Evolutionary conservation across 1,140 invertebrate species (phyloP).

Genomic region (Drosophila pruinosa): DNA sequence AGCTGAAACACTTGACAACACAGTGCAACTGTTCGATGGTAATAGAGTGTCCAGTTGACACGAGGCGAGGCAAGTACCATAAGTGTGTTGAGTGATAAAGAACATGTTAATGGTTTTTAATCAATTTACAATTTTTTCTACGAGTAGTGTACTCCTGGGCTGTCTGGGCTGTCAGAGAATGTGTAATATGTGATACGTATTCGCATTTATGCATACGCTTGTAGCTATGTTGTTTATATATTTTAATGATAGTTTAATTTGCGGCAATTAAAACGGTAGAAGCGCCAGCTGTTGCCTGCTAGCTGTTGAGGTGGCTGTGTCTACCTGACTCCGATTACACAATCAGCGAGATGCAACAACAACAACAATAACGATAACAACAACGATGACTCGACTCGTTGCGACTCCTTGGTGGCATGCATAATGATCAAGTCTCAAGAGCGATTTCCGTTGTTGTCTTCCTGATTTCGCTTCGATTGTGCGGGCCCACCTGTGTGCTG

Average conservation of each 20-base stretch:
- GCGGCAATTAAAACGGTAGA: constrained; percentile 73
- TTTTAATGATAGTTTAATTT: constrained; percentile 80
- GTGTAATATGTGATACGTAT: constrained; percentile 44
- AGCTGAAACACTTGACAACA: constrained; percentile 21
- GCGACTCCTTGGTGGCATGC: constrained; percentile 51
- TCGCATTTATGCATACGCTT: constrained; percentile 8
- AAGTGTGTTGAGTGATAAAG: constrained; percentile 75
- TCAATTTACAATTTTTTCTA: constrained; percentile 67
- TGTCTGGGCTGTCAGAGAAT: constrained; percentile 52
- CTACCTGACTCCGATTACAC: constrained; percentile 52
- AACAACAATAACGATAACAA: constrained; percentile 22
- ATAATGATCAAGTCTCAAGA: constrained; percentile 68
- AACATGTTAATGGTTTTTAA: constrained; percentile 81
- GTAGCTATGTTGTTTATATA: constrained; percentile 53
- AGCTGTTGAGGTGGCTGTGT: constrained; percentile 3
- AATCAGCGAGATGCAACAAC: constrained; percentile 57
- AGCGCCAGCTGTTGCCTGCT: neutral
- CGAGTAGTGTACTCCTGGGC: neutral
- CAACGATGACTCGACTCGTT: neutral
- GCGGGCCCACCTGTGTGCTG: constrained; percentile 31
- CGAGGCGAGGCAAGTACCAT: neutral
- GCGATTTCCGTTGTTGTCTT: constrained; percentile 70
- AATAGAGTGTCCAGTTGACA: neutral
- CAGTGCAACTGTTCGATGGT: no score
- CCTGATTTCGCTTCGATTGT: constrained; percentile 64